Evolutionary conservation across 2,113 vertebrate genomes (phyloP), one percentile per base, ranked within the genome.

Genomic region (Sisor rabdophorus): DNA sequence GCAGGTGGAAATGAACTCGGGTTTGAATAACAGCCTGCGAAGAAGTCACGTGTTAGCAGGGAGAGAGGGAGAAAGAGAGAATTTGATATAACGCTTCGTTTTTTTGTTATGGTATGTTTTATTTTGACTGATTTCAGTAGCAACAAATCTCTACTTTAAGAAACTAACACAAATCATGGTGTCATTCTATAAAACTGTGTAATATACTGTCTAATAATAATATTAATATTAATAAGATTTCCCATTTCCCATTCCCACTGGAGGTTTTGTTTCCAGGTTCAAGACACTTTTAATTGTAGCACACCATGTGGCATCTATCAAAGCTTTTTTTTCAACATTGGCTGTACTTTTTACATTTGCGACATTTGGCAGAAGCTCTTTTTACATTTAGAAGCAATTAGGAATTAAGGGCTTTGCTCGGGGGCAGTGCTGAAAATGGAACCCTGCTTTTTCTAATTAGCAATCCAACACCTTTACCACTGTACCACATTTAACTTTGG

Each of bases 41-140:
- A 12, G 19, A 70, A 48, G 65, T 77, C 75, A 70, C 65, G 75
- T 77, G 75, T n/a, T 60, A 64, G 50, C n/a, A 6, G 53, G 16
- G 17, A 16, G 64, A 68, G 52, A 48, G 52, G 30, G 32, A 47
- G 15, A 56, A 22, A 56, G 19, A 11, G n/a, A n/a, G n/a, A n/a
- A n/a, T n/a, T n/a, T n/a, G n/a, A n/a, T n/a, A n/a, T n/a, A n/a
- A n/a, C n/a, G n/a, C n/a, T n/a, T n/a, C n/a, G n/a, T n/a, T n/a
- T n/a, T n/a, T n/a, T n/a, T n/a, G n/a, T n/a, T n/a, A 52, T 13
- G 13, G 50, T 9, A 13, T 56, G n/a, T 56, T n/a, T 56, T 20
- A 20, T 56, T 56, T 4, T 50, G 32, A 36, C 32, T 36, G 32
- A 36, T 6, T 36, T 6, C 32, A 36, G 32, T 36, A 36, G 6